Conservation (phyloP, 2,888 invertebrate species). For the Trachelus iudaicus region DNA sequence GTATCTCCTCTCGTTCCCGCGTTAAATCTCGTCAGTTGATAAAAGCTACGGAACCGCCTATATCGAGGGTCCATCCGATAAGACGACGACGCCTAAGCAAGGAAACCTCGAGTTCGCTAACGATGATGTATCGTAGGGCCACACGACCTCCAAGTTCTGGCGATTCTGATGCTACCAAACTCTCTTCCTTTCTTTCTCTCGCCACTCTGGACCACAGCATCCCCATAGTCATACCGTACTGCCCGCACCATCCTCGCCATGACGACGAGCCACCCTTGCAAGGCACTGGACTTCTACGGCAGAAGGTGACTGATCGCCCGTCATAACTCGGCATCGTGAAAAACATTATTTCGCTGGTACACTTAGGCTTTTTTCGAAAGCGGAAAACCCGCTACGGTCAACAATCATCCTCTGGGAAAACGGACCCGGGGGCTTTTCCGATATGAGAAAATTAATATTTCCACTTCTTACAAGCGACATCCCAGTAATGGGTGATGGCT, state of each 20-base stretch:
- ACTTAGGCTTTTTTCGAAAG: conserved; percentile 1
- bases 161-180: conserved; percentile 32
- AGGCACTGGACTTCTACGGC: neutral
- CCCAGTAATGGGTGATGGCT: neutral
- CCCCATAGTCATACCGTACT: neutral
- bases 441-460: conserved; percentile 4
- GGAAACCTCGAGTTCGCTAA: conserved; percentile 48
- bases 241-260: neutral
- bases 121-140: conserved; percentile 48
- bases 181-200: neutral
- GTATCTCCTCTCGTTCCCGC: neutral
- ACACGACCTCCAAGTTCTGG: conserved; percentile 39
- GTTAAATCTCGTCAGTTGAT: neutral
- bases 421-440: neutral
- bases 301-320: conserved; percentile 41
- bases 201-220: neutral
- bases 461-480: neutral
- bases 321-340: conserved; percentile 35
- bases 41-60: neutral
- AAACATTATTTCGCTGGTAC: conserved; percentile 28
- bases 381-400: neutral
- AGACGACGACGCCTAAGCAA: conserved; percentile 37
- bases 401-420: neutral
- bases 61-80: neutral
- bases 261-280: neutral